Percentiles rank a stretch among this genome's conserved stretches.
phyloP scores from a whole-genome alignment of 2,888 invertebrate genomes.

The Cephus runcator region DNA sequence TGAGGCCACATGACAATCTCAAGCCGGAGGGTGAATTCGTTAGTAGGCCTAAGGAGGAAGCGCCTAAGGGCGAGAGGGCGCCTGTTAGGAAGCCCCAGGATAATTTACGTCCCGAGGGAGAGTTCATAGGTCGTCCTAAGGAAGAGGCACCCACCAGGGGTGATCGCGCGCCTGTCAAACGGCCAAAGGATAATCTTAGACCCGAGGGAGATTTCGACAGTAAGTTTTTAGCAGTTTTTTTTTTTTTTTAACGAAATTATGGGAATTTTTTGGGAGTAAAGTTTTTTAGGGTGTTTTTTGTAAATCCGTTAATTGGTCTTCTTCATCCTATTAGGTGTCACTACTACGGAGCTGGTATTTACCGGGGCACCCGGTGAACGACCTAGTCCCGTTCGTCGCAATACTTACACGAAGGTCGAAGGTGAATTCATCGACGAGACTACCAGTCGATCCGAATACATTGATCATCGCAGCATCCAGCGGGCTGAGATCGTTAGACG shows the following conservation, averaged over 20 bases:
- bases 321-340: conserved; percentile 69
- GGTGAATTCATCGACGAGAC: conserved; percentile 79
- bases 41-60: conserved; percentile 63
- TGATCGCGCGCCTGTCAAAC: conserved; percentile 62
- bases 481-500: conserved; percentile 72
- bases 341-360: conserved; percentile 77
- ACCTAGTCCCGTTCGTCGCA: conserved; percentile 74
- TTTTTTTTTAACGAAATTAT: too few species aligned
- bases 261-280: too few species aligned
- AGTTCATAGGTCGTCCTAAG: conserved; percentile 68
- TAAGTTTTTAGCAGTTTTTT: not conserved
- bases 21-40: conserved; percentile 70
- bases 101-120: conserved; percentile 78
- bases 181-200: conserved; percentile 60
- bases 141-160: conserved; percentile 66
- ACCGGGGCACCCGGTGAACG: conserved; percentile 76
- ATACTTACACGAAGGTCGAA: conserved; percentile 82
- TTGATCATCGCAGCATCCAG: conserved; percentile 72
- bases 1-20: conserved; percentile 62
- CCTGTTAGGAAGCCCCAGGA: conserved; percentile 68
- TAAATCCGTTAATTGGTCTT: too few species aligned
- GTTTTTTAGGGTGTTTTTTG: too few species aligned
- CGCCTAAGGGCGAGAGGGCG: conserved; percentile 62
- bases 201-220: conserved; percentile 68
- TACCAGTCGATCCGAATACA: conserved; percentile 74